Evolutionary conservation across 2,888 invertebrate species (phyloP).

Genomic region (Timandra comae): DNA sequence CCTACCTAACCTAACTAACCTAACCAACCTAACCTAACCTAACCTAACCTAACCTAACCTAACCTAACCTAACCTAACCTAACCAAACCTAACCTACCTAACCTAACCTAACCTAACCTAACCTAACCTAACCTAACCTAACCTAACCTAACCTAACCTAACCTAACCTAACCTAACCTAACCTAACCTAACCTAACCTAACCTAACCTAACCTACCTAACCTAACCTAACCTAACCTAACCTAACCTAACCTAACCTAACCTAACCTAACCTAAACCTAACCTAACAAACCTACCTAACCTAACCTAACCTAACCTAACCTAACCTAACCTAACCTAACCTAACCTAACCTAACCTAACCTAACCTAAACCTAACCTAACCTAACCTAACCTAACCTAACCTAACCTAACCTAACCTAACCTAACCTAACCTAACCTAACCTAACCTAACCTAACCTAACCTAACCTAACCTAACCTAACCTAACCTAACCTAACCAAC

Average conservation of each 20-base stretch:
- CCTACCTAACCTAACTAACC: slow-evolving; percentile 13
- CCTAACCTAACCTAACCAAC: slow-evolving; percentile 17
- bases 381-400: slow-evolving; percentile 18
- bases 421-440: slow-evolving; percentile 16
- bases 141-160: slow-evolving; percentile 6
- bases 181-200: slow-evolving; percentile 3
- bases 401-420: slow-evolving; percentile 20
- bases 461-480: slow-evolving; percentile 16
- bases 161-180: slow-evolving; percentile 3
- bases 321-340: slow-evolving; percentile 9
- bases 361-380: slow-evolving; percentile 8
- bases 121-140: slow-evolving; percentile 9
- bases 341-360: slow-evolving; percentile 9
- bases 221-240: slow-evolving; percentile 4
- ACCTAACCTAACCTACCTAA: slow-evolving; percentile 3
- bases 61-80: slow-evolving; percentile 5
- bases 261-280: slow-evolving; percentile 1
- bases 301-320: slow-evolving; percentile 8
- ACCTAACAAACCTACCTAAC: slow-evolving; percentile 2
- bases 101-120: slow-evolving; percentile 9
- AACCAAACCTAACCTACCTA: slow-evolving; percentile 9
- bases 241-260: slow-evolving; percentile 4
- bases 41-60: slow-evolving; percentile 9
- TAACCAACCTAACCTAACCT: slow-evolving; percentile 1
- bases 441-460: slow-evolving; percentile 16